Conservation (phyloP, 1,140 invertebrate genomes). For the Platyscapa corneri region DNA sequence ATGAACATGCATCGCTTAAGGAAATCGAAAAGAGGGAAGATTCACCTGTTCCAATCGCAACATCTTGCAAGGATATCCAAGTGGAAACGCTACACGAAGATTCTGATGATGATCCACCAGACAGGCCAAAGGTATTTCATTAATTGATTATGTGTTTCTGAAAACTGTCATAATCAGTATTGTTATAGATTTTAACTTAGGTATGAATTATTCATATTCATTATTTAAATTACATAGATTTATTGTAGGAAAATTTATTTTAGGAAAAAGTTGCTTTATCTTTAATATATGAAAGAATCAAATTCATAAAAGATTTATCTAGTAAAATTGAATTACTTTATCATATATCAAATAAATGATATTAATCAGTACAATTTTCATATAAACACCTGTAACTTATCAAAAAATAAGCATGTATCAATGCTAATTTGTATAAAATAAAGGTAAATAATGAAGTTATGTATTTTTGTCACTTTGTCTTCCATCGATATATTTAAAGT, state of each 20-base stretch:
- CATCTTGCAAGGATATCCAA: constrained; percentile 51
- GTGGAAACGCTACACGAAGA: constrained; percentile 59
- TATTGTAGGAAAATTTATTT: not conserved
- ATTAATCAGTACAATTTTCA: constrained; percentile 4
- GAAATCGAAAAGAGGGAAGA: constrained; percentile 62
- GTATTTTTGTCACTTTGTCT: not conserved
- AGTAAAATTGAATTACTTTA: not conserved
- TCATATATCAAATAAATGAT: not conserved
- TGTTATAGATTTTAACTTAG: no score
- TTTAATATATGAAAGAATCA: not conserved
- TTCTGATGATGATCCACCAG: constrained; percentile 68
- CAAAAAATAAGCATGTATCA: not conserved
- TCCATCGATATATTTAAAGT: not conserved
- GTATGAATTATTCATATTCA: no score
- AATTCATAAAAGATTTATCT: not conserved
- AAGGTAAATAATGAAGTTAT: not conserved
- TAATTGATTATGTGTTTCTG: not conserved
- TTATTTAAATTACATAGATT: not conserved
- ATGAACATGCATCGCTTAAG: constrained; percentile 58
- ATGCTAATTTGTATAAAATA: constrained; percentile 10
- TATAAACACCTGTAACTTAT: not conserved
- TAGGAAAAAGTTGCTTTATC: not conserved
- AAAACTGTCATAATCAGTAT: not conserved
- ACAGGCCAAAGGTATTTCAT: constrained; percentile 56
- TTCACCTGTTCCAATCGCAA: constrained; percentile 53